A percentile compares a stretch with the other conserved stretches of the same genome.
Evolutionary conservation across 2,888 invertebrate genomes (phyloP).

Genomic region (Thymelicus lineola): DNA sequence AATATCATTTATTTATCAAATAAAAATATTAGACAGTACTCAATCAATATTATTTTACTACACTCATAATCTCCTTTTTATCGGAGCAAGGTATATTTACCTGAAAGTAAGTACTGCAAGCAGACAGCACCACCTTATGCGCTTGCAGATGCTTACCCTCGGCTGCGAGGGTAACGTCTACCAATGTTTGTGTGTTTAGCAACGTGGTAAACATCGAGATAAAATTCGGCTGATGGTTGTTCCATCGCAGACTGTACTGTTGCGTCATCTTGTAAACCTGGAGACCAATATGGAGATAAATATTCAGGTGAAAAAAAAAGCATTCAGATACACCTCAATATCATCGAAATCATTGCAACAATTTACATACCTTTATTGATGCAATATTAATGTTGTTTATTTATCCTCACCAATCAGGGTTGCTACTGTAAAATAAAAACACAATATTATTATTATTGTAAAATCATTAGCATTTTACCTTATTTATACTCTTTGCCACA

Average conservation of each 20-base stretch:
- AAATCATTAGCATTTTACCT: neutral
- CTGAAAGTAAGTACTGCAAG: constrained; percentile 97
- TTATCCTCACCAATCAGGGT: constrained; percentile 16
- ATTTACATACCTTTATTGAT: constrained; percentile 8
- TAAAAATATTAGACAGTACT: no score
- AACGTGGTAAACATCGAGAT: constrained; percentile 95
- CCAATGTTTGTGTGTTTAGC: constrained; percentile 92
- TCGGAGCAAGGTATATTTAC: constrained; percentile 68
- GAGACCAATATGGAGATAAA: constrained; percentile 33
- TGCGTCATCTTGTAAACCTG: constrained; percentile 83
- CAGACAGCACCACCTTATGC: constrained; percentile 95
- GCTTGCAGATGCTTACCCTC: constrained; percentile 95
- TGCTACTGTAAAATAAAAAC: constrained; percentile 16
- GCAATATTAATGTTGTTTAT: neutral
- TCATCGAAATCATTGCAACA: neutral
- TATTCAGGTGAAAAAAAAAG: neutral
- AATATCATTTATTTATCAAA: neutral
- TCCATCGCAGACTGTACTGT: constrained; percentile 94
- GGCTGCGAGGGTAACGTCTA: constrained; percentile 96
- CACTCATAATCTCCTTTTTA: no score
- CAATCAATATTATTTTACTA: no score
- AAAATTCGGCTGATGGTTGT: constrained; percentile 97
- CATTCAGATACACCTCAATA: neutral
- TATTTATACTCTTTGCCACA: no score
- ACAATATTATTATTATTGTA: neutral